phyloP scores from a whole-genome alignment of 2,113 vertebrate genomes.

The Cyanistes caeruleus region DNA sequence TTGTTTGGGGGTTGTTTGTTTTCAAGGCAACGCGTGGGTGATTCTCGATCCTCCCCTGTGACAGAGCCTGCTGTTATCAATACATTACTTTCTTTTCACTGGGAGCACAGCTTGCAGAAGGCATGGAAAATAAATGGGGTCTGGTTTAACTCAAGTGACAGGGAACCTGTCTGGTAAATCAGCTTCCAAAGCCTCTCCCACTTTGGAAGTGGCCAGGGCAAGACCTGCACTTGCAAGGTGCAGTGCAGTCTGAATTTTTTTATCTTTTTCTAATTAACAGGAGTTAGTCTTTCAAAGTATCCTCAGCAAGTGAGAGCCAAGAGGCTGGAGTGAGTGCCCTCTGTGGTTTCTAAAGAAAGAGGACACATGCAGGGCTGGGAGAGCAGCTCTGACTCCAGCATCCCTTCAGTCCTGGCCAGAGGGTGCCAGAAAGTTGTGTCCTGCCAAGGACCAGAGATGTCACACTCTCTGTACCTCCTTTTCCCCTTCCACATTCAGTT shows the following conservation, averaged over 20 bases:
- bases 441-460: neutral
- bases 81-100: slow-evolving; percentile 22
- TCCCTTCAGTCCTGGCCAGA: neutral
- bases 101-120: neutral
- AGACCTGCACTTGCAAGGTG: neutral
- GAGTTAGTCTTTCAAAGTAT: slow-evolving; percentile 25
- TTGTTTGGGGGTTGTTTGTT: slow-evolving; percentile 57
- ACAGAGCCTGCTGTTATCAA: slow-evolving; percentile 41
- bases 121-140: slow-evolving; percentile 21
- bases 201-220: neutral
- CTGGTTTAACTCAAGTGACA: neutral
- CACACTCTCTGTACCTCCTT: accelerated
- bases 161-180: neutral
- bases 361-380: neutral
- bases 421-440: neutral
- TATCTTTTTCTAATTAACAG: slow-evolving; percentile 36
- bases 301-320: neutral
- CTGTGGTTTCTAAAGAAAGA: neutral
- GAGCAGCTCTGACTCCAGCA: neutral
- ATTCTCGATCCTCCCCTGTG: slow-evolving; percentile 18
- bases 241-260: neutral
- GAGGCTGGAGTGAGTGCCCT: neutral
- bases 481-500: neutral
- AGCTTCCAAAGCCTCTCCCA: neutral
- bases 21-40: slow-evolving; percentile 35